Conservation (phyloP, 2,113 vertebrate species). For the Mionectes macconnelli region DNA sequence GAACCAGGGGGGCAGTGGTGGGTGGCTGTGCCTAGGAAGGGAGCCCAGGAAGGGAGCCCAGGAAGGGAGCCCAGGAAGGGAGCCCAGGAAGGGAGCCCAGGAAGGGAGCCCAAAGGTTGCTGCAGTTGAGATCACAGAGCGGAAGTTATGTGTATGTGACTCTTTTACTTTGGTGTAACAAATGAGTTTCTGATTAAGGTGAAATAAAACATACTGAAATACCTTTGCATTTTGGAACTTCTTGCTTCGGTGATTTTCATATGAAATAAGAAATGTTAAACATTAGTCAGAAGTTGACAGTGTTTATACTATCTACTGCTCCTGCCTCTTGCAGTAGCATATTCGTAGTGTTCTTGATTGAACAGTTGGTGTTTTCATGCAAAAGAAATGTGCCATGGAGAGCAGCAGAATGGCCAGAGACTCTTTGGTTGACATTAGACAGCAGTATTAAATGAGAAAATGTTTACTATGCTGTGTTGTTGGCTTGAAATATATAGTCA, state of each 20-base stretch:
- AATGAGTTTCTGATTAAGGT: background rate
- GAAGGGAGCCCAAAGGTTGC: background rate
- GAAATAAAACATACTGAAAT: background rate
- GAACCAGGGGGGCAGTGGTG: background rate
- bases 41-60: too few species aligned
- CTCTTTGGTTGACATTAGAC: background rate
- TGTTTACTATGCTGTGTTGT: background rate
- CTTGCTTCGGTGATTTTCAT: background rate
- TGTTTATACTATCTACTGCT: background rate
- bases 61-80: too few species aligned
- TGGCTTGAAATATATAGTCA: background rate
- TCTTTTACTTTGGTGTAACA: background rate
- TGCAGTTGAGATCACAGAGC: background rate
- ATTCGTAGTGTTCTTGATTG: background rate
- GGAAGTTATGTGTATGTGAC: background rate
- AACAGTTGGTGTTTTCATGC: background rate
- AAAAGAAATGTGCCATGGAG: background rate
- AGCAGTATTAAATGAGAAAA: background rate
- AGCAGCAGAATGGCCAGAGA: background rate
- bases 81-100: too few species aligned
- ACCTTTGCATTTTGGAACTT: fast-evolving
- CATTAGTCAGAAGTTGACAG: background rate
- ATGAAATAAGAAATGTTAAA: background rate
- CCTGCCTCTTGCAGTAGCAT: background rate
- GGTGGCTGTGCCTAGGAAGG: background rate